Evolutionary conservation across 2,888 invertebrate genomes (phyloP).

Genomic region (Drosophila stalkeri): DNA sequence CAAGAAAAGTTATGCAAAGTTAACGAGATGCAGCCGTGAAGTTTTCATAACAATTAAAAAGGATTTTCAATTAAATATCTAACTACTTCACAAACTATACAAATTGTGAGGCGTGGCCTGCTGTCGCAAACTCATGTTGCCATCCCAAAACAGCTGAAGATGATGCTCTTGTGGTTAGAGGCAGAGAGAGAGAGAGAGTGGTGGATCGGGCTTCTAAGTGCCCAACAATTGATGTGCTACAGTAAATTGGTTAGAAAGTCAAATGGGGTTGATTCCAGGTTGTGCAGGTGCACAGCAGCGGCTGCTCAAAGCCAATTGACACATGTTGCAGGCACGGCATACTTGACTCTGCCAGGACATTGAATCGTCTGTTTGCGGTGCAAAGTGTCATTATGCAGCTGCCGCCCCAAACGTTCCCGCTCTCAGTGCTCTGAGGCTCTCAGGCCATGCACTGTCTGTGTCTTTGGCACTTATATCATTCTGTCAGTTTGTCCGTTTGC

Average conservation of each 20-base stretch:
- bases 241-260: conserved; percentile 8
- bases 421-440: background rate
- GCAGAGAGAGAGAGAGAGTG: background rate
- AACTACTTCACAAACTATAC: background rate
- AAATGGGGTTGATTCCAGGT: background rate
- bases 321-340: conserved; percentile 62
- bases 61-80: background rate
- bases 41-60: background rate
- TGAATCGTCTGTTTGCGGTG: conserved; percentile 50
- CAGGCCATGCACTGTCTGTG: conserved; percentile 23
- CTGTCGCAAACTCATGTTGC: background rate
- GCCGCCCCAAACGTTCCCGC: background rate
- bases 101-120: background rate
- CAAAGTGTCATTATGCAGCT: conserved; percentile 55
- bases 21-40: background rate
- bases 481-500: conserved; percentile 54
- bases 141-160: background rate
- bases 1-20: background rate
- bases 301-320: conserved; percentile 59
- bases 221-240: conserved; percentile 15
- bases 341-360: conserved; percentile 14
- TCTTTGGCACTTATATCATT: conserved; percentile 61
- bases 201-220: background rate
- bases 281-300: background rate
- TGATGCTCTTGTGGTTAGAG: background rate